Evolutionary conservation across 2,113 vertebrate species (phyloP).

Genomic region (Osmerus mordax): DNA sequence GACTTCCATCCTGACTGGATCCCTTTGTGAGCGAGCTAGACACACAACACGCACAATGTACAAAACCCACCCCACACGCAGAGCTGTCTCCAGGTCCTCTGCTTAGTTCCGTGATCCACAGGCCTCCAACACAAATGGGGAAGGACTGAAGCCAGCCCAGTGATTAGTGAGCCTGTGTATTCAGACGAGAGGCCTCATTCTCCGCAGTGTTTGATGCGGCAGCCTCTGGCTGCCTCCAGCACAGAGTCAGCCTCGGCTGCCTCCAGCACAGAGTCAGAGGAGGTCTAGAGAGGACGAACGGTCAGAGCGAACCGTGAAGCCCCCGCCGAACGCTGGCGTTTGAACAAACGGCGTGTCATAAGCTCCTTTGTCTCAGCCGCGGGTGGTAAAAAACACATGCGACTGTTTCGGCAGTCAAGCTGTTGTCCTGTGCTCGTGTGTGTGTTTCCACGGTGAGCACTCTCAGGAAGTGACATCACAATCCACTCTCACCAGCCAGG

Average conservation of each 20-base stretch:
- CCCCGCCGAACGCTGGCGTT: conserved; percentile 30
- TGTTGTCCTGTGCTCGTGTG: conserved; percentile 32
- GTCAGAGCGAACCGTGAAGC: conserved; percentile 49
- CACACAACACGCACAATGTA: no score
- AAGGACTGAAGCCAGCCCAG: not conserved
- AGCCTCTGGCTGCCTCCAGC: no score
- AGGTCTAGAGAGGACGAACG: conserved; percentile 44
- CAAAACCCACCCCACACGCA: no score
- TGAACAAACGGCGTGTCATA: conserved; percentile 35
- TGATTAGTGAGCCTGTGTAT: not conserved
- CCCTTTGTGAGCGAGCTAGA: not conserved
- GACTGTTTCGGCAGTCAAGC: conserved; percentile 47
- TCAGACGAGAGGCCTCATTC: not conserved
- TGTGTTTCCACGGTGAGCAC: conserved; percentile 48
- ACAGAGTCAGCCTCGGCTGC: no score
- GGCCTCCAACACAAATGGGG: not conserved
- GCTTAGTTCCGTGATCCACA: no score
- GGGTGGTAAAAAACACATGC: conserved; percentile 41
- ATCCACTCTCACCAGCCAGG: conserved; percentile 19
- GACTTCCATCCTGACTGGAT: conserved; percentile 3
- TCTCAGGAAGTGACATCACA: conserved; percentile 1
- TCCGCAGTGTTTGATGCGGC: conserved; percentile 3
- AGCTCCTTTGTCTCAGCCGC: conserved; percentile 47
- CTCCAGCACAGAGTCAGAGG: conserved; percentile 37
- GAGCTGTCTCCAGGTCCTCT: no score